These are phyloP conservation scores for Triplophysa rosa DNA, from an alignment of 2,113 vertebrate genomes.

Conservation along the genomic window DNA sequence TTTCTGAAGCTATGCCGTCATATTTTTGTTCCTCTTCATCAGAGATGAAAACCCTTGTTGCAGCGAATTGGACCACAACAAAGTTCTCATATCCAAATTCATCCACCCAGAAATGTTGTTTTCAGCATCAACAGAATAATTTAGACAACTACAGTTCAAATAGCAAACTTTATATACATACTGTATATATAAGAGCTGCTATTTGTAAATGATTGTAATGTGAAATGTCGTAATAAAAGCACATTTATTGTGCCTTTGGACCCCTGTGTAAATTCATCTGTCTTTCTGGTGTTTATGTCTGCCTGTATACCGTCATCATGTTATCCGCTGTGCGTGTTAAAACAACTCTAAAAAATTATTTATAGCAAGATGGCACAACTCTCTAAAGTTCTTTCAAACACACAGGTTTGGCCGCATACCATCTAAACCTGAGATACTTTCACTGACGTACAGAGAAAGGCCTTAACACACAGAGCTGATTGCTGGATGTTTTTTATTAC, in stretches of 20 bases:
- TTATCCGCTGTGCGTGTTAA: background rate
- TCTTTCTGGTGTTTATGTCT: background rate
- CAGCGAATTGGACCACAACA: background rate
- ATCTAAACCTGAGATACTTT: constrained; percentile 48
- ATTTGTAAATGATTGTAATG: no score
- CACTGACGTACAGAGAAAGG: constrained; percentile 36
- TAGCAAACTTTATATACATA: no score
- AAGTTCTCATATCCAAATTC: background rate
- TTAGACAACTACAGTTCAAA: no score
- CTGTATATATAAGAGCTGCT: no score
- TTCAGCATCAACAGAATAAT: no score
- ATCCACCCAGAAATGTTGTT: no score
- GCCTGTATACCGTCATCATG: background rate
- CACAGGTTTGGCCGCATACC: constrained; percentile 68
- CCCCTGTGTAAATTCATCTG: no score
- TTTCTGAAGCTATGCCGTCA: constrained; percentile 46
- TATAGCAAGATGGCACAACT: background rate
- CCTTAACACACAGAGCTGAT: background rate
- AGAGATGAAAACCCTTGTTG: background rate
- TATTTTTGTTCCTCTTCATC: constrained; percentile 41
- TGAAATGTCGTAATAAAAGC: no score
- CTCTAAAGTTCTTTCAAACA: constrained; percentile 12
- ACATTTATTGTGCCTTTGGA: no score
- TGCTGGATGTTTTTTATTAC: constrained; percentile 6
- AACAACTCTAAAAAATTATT: background rate